phyloP scores from a whole-genome alignment of 2,888 invertebrate species.

The Ormia ochracea region DNA sequence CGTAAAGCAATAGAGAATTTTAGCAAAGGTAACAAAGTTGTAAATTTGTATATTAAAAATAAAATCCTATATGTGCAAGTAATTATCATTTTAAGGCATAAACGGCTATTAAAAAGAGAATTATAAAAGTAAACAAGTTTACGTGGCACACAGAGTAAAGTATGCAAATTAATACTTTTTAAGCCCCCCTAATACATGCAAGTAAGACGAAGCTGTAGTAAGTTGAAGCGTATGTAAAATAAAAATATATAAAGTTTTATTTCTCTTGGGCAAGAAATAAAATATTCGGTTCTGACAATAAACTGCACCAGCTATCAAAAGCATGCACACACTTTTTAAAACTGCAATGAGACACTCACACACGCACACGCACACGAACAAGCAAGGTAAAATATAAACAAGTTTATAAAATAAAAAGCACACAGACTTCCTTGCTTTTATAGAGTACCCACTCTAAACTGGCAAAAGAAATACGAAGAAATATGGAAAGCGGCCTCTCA shows the following conservation, averaged over 20 bases:
- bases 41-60: no score
- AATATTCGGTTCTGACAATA: not conserved
- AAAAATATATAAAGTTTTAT: constrained; percentile 30
- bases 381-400: not conserved
- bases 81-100: no score
- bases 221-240: not conserved
- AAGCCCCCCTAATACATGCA: not conserved
- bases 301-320: constrained; percentile 23
- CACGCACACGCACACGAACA: not conserved
- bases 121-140: no score
- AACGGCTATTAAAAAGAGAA: no score
- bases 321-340: not conserved
- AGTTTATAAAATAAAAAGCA: not conserved
- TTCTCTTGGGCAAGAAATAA: constrained; percentile 5
- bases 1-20: no score
- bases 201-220: not conserved
- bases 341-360: not conserved
- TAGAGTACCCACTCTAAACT: constrained; percentile 19
- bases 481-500: not conserved
- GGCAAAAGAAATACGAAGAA: constrained; percentile 20
- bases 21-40: no score
- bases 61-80: no score
- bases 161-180: no score
- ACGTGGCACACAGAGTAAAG: no score
- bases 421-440: not conserved